Evolutionary conservation across 1,140 invertebrate species (phyloP).

Genomic region (Globodera ellingtonae): DNA sequence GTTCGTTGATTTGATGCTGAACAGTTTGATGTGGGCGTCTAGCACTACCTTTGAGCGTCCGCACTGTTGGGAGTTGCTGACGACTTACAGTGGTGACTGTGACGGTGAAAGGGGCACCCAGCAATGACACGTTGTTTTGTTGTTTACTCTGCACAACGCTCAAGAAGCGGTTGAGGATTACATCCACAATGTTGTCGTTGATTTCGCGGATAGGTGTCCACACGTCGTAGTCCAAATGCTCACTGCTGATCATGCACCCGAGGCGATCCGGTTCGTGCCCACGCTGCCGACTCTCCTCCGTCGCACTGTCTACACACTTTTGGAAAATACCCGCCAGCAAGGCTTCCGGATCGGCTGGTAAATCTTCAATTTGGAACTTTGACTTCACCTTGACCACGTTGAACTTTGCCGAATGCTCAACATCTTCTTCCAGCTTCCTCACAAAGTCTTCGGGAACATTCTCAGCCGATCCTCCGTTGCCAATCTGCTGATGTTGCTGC

Average conservation of each 20-base stretch:
- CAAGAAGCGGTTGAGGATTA: too few species aligned
- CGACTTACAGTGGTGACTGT: background rate
- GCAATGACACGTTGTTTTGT: too few species aligned
- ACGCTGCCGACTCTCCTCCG: background rate
- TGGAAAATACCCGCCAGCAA: too few species aligned
- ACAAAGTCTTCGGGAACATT: background rate
- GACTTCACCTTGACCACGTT: background rate
- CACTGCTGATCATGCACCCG: slow-evolving; percentile 9
- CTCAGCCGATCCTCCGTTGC: background rate
- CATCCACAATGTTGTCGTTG: too few species aligned
- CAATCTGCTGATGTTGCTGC: background rate
- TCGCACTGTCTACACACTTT: background rate
- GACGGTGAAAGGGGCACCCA: background rate
- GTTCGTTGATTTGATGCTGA: background rate
- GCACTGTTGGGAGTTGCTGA: background rate
- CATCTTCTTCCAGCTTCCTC: background rate
- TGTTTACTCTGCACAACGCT: too few species aligned
- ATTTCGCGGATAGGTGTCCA: too few species aligned
- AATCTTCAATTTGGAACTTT: background rate
- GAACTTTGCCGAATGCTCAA: background rate
- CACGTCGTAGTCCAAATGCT: background rate
- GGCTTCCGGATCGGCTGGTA: background rate
- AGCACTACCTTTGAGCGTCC: background rate
- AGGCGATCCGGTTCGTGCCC: background rate
- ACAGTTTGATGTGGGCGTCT: background rate